Conservation (phyloP, 2,797 vertebrate species). For the Malacoctenus gilli region DNA sequence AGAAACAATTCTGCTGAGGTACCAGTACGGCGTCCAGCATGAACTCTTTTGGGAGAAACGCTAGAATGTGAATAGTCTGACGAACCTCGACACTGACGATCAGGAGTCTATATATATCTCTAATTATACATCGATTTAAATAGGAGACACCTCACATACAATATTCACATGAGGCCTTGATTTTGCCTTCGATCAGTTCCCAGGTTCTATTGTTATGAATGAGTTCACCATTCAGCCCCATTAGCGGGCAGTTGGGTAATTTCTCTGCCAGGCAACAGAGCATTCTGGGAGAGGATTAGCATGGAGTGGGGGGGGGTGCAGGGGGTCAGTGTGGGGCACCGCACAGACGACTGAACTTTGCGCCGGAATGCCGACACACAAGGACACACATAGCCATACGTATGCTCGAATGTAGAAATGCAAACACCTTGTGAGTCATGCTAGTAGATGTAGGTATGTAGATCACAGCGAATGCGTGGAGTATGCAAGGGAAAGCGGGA, state of each 20-base stretch:
- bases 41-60: too few relatives aligned
- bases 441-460: slow-evolving; percentile 34
- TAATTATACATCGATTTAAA: too few relatives aligned
- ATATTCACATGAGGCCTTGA: neutral
- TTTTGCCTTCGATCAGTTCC: neutral
- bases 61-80: too few relatives aligned
- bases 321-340: too few relatives aligned
- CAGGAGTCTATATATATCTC: too few relatives aligned
- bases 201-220: slow-evolving; percentile 28
- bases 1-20: too few relatives aligned
- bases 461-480: slow-evolving; percentile 38
- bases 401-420: slow-evolving; percentile 50
- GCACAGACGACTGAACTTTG: slow-evolving; percentile 66
- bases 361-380: slow-evolving; percentile 60
- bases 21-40: too few relatives aligned
- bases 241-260: slow-evolving; percentile 48
- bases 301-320: neutral
- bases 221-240: slow-evolving; percentile 32
- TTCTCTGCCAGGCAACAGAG: slow-evolving; percentile 75
- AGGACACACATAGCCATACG: slow-evolving; percentile 26
- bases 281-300: slow-evolving; percentile 75
- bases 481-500: slow-evolving; percentile 32
- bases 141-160: neutral
- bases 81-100: too few relatives aligned
- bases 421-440: slow-evolving; percentile 57